Evolutionary conservation across 2,113 vertebrate genomes (phyloP).

Genomic region (Ammodytes marinus): DNA sequence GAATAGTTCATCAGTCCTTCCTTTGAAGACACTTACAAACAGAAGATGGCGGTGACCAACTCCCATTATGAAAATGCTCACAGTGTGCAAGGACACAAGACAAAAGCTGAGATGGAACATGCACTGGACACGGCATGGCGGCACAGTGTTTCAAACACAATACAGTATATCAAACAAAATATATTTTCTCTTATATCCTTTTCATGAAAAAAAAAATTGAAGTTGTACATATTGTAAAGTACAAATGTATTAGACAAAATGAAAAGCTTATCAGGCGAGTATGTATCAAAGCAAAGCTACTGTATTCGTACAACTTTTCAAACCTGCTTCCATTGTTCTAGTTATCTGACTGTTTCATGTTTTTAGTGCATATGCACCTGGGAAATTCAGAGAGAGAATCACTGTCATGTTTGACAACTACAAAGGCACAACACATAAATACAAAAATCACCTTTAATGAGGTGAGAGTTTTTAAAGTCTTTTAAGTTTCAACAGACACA

Average conservation of each 20-base stretch:
- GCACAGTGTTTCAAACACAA: neutral
- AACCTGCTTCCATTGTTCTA: slow-evolving; percentile 29
- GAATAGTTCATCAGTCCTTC: slow-evolving; percentile 25
- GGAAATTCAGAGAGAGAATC: slow-evolving; percentile 33
- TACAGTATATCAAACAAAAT: slow-evolving; percentile 30
- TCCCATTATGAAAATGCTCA: slow-evolving; percentile 3
- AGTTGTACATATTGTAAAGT: neutral
- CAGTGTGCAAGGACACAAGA: slow-evolving; percentile 7
- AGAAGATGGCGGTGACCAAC: neutral
- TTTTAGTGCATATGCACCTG: slow-evolving; percentile 7
- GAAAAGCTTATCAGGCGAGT: slow-evolving; percentile 42
- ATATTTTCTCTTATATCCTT: neutral
- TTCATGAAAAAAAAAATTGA: slow-evolving; percentile 15
- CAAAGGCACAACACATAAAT: slow-evolving; percentile 39
- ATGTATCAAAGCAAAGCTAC: slow-evolving; percentile 42
- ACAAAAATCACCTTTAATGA: slow-evolving; percentile 25
- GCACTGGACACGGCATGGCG: neutral
- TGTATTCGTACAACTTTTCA: slow-evolving; percentile 27
- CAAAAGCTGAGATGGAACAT: slow-evolving; percentile 4
- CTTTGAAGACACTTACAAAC: slow-evolving; percentile 32
- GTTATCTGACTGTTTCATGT: slow-evolving; percentile 34
- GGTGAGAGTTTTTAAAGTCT: slow-evolving; percentile 18
- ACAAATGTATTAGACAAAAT: slow-evolving; percentile 22
- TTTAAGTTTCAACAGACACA: slow-evolving; percentile 34
- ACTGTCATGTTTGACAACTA: slow-evolving; percentile 46